Base-by-base conservation (phyloP, 2,888 invertebrate genomes). In the Nysson spinosus region DNA sequence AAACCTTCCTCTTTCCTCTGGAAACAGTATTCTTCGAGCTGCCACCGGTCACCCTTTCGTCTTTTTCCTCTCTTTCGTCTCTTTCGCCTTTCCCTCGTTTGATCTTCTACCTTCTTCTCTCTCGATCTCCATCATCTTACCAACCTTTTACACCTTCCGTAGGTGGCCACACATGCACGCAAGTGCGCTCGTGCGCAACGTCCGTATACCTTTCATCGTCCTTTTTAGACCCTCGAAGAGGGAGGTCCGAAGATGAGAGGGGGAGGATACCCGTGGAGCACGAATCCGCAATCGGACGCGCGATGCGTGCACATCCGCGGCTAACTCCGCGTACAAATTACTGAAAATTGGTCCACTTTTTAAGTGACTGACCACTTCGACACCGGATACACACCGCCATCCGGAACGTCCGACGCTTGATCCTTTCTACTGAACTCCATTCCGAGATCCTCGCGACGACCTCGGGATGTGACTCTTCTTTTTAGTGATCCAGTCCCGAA, bases 301-400 rank as follows among this genome's bases (percentile, higher is more conserved):
- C 56, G 64, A 54, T 69, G 62, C 57, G 72, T 58, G 64, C 51
- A 40, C 72, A 63, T 66, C 62, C 65, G 55, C 54, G 61, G 61
- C 49, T 19, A n/a, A 65, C 72, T 51, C 57, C 65, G 76, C 72
- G 79, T 82, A 82, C 83, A 83, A 83, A 83, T 83, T 82, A 83
- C 80, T 67, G 78, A 80, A 83, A 83, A 83, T 83, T 83, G 83
- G 78, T 76, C 82, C 77, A 80, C 79, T 81, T 83, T 83, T 82
- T 83, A 64, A 69, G 51, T 11, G 28, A 46, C 11, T 54, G 50
- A 43, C 47, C 54, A 32, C 51, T 42, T 58, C 69, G 51, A 72
- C 64, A 58, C 65, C 51, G 46, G 22, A 26, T 30, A 30, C 43
- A 43, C 37, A 30, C 44, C 35, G 47, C 55, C 55, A 40, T 19